Evolutionary conservation across 1,140 invertebrate genomes (phyloP).

Genomic region (Trichomalopsis sarcophagae): DNA sequence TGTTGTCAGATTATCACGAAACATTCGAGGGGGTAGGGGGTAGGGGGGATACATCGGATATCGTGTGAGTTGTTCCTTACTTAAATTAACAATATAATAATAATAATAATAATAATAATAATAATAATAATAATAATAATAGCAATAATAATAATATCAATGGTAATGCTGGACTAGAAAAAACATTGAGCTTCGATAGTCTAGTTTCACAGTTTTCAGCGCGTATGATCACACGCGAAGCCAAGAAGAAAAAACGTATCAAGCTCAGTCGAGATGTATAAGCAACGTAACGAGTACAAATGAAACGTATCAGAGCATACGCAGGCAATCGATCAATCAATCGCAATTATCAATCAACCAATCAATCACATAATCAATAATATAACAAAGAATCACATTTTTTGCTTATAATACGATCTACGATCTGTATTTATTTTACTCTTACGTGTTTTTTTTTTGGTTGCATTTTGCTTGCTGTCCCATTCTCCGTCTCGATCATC

Average conservation of each 20-base stretch:
- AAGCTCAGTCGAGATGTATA: not conserved
- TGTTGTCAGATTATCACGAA: slow-evolving; percentile 52
- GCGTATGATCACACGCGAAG: not conserved
- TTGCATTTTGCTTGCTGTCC: slow-evolving; percentile 41
- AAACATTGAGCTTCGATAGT: slow-evolving; percentile 42
- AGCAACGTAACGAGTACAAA: slow-evolving; percentile 37
- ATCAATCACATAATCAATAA: slow-evolving; percentile 57
- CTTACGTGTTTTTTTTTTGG: slow-evolving; percentile 40
- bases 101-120: not conserved
- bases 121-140: not conserved
- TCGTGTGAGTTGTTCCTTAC: not conserved
- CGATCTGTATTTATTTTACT: slow-evolving; percentile 45
- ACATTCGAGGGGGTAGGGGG: slow-evolving; percentile 51
- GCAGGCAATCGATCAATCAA: slow-evolving; percentile 27
- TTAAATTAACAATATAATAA: slow-evolving; percentile 44
- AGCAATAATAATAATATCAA: slow-evolving; percentile 25
- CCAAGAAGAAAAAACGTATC: slow-evolving; percentile 12
- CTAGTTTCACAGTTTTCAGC: not conserved
- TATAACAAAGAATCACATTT: slow-evolving; percentile 54
- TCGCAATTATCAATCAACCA: slow-evolving; percentile 55
- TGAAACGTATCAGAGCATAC: slow-evolving; percentile 36
- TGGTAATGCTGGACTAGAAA: slow-evolving; percentile 46
- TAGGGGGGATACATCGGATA: slow-evolving; percentile 51
- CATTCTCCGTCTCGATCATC: not conserved
- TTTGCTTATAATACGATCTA: slow-evolving; percentile 46